Evolutionary conservation across 2,797 vertebrate species (phyloP).

Genomic region (Falco berigora): DNA sequence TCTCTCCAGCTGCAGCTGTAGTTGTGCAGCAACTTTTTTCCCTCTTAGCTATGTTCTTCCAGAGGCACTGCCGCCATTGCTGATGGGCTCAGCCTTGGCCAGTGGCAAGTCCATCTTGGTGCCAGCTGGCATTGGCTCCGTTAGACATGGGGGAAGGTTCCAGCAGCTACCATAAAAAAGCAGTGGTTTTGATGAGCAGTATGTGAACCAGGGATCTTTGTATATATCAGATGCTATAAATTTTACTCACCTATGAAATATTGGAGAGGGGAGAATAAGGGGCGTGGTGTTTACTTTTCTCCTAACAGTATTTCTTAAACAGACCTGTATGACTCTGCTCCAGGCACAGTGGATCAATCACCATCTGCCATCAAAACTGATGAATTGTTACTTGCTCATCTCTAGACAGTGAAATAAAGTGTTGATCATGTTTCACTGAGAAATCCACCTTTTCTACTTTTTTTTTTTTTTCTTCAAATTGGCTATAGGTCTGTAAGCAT

Average conservation of each 20-base stretch:
- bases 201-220: not conserved
- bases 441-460: not conserved
- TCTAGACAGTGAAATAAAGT: not conserved
- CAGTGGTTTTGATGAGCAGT: not conserved
- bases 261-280: not conserved
- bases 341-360: not conserved
- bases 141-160: not conserved
- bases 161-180: not conserved
- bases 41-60: not conserved
- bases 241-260: not conserved
- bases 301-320: not conserved
- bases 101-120: fast-evolving
- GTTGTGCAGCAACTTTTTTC: no score
- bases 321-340: not conserved
- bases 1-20: not conserved
- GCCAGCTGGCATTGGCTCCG: not conserved
- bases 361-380: not conserved
- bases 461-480: not conserved
- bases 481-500: not conserved
- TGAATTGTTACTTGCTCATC: not conserved
- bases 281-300: not conserved
- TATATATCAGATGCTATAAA: not conserved
- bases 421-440: not conserved
- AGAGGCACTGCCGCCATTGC: fast-evolving
- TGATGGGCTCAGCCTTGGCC: not conserved